Conservation (phyloP, 92 coral and sea anemone species). For the Porites cylindrica region DNA sequence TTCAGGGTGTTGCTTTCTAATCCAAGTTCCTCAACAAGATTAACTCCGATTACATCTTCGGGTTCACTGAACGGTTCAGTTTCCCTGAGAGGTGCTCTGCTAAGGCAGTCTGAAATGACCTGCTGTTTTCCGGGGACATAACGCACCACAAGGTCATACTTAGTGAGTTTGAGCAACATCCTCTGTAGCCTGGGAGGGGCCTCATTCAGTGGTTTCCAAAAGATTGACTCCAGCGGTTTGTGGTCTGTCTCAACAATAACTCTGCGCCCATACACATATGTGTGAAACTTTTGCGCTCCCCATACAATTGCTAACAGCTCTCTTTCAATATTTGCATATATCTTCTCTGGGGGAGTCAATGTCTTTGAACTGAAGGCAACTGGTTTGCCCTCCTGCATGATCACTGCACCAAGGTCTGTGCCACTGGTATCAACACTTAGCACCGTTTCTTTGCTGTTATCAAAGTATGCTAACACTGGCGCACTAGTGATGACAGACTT, state of each 20-base stretch:
- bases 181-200: constrained; percentile 68
- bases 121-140: constrained; percentile 46
- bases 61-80: no score
- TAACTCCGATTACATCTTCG: no score
- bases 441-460: no score
- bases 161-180: constrained; percentile 66
- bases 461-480: no score
- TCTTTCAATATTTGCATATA: constrained; percentile 56
- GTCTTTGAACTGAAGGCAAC: constrained; percentile 21
- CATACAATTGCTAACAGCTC: constrained; percentile 54
- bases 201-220: constrained; percentile 60
- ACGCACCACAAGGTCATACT: constrained; percentile 52
- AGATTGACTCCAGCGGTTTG: constrained; percentile 55
- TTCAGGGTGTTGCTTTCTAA: no score
- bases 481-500: no score
- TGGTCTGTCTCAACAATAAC: constrained; percentile 63
- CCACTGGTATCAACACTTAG: no score
- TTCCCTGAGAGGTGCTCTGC: no score
- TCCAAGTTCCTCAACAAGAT: no score
- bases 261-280: constrained; percentile 50
- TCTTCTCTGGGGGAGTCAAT: constrained; percentile 31
- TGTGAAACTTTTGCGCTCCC: constrained; percentile 64
- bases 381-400: no score
- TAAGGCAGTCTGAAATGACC: no score
- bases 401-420: no score